Conservation (phyloP, 2,888 invertebrate species). For the Ophion ellenae region DNA sequence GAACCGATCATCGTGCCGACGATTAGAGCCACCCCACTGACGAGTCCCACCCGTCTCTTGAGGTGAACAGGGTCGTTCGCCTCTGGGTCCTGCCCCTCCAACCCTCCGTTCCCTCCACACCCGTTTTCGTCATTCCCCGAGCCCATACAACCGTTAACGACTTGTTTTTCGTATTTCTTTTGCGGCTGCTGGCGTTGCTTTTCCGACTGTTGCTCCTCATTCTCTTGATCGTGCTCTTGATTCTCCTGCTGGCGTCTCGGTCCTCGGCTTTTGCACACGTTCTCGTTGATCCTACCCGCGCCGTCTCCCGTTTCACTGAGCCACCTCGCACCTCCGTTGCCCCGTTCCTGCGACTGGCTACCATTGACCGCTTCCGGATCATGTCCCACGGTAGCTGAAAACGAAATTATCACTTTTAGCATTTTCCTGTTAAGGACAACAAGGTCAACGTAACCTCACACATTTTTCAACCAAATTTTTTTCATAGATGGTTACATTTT, state of each 20-base stretch:
- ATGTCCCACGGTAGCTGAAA: conserved; percentile 79
- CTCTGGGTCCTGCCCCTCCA: conserved; percentile 97
- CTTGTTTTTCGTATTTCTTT: conserved; percentile 63
- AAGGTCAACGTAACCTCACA: too few species aligned
- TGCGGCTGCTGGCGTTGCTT: conserved; percentile 50
- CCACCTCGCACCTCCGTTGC: conserved; percentile 62
- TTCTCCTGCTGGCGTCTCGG: conserved; percentile 63
- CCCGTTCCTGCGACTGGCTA: conserved; percentile 72
- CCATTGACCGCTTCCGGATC: conserved; percentile 79
- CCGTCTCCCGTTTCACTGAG: conserved; percentile 66
- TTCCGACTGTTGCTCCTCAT: conserved; percentile 49
- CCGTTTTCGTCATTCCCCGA: conserved; percentile 82
- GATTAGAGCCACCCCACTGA: conserved; percentile 99
- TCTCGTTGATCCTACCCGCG: conserved; percentile 51
- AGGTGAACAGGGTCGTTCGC: conserved; percentile 98
- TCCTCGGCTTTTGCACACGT: conserved; percentile 63
- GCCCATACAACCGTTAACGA: conserved; percentile 75
- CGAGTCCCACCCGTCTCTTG: conserved; percentile 99
- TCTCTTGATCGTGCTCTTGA: conserved; percentile 57
- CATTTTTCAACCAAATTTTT: too few species aligned
- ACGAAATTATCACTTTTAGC: neutral
- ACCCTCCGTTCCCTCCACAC: conserved; percentile 85
- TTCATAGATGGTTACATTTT: too few species aligned
- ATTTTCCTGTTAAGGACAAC: too few species aligned
- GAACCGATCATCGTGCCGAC: conserved; percentile 99